Conservation (phyloP, 2,113 vertebrate genomes). For the Leptosomus discolor region DNA sequence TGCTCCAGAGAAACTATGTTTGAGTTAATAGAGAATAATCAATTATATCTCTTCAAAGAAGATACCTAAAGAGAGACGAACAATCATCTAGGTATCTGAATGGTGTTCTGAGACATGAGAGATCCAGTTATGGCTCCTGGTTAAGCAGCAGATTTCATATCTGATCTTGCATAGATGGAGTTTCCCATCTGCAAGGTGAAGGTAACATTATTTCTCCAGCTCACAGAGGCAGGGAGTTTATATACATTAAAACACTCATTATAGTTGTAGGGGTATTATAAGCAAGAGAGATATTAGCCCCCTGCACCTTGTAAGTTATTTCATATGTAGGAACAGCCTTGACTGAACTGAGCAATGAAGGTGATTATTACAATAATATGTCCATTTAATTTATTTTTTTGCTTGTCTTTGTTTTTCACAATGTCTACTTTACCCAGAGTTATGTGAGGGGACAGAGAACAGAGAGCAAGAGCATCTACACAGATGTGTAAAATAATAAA, state of each 20-base stretch:
- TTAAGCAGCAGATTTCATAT: neutral
- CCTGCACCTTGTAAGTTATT: neutral
- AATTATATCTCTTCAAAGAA: neutral
- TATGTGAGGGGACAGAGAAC: neutral
- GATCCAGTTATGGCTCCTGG: neutral
- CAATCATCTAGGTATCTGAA: neutral
- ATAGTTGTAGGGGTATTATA: neutral
- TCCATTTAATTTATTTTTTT: neutral
- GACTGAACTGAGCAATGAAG: neutral
- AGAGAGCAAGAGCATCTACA: neutral
- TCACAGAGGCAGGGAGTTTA: neutral
- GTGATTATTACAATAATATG: neutral
- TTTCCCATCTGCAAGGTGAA: neutral
- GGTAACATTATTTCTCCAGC: neutral
- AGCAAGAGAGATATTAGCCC: neutral
- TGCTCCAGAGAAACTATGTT: neutral
- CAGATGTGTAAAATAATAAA: constrained; percentile 27
- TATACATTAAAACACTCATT: neutral
- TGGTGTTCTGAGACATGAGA: neutral
- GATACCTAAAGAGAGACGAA: neutral
- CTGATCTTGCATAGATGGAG: neutral
- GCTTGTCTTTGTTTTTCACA: neutral
- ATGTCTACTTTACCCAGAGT: neutral
- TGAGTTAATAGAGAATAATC: neutral
- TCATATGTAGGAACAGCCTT: neutral